Conservation (phyloP, 2,888 invertebrate species). For the Oxycera nigricornis region DNA sequence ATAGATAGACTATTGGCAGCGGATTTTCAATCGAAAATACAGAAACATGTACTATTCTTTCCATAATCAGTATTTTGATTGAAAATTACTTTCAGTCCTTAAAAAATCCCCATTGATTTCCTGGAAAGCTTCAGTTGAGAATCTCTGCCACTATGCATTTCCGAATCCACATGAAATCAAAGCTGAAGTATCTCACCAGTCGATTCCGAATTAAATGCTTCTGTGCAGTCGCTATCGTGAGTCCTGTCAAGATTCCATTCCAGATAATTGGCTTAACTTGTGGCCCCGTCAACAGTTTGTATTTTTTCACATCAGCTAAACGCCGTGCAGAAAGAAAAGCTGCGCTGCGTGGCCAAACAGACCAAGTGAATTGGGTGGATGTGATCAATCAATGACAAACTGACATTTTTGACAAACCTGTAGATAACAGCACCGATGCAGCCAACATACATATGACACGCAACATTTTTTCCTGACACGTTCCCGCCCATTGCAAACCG, state of each 20-base stretch:
- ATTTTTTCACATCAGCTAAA: neutral
- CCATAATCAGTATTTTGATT: too few species aligned
- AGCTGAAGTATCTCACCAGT: neutral
- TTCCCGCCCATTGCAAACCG: neutral
- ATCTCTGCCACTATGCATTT: neutral
- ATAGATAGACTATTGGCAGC: too few species aligned
- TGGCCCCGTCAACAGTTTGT: neutral
- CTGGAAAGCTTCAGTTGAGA: neutral
- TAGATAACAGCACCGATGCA: conserved; percentile 14
- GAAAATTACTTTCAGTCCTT: too few species aligned
- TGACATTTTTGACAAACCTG: conserved; percentile 36
- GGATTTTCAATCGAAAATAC: too few species aligned
- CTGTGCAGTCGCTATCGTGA: neutral
- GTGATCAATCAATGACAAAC: conserved; percentile 23
- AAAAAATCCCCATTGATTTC: too few species aligned
- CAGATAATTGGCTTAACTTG: conserved; percentile 28
- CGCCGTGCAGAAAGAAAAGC: conserved; percentile 16
- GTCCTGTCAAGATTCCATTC: conserved; percentile 9
- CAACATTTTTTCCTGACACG: neutral
- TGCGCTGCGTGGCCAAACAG: neutral
- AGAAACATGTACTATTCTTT: too few species aligned
- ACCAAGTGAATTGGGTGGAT: neutral
- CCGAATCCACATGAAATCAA: neutral
- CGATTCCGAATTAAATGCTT: conserved; percentile 4
- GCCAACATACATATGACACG: neutral